Base-by-base conservation (phyloP, 2,888 invertebrate genomes). In the Cephus runcator region DNA sequence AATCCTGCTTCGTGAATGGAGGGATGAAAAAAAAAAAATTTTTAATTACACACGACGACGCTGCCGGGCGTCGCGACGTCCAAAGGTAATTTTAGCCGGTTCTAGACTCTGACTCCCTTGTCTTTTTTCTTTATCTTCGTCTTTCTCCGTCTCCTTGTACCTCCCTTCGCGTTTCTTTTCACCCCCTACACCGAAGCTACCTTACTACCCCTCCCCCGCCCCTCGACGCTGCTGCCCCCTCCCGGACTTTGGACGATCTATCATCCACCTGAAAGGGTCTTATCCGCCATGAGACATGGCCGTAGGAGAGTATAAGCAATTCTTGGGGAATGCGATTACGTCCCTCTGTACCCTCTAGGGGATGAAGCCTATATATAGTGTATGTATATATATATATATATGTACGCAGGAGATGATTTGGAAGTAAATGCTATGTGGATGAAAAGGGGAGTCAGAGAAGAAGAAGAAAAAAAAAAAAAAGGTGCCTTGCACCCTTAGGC, bases 271-370 rank as follows among this genome's bases (percentile, higher is more conserved):
- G 79, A 83, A 81, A 82, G 81, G 83, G 84, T 84, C 84, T 84
- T 84, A 85, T 83, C 82, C 85, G 81, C 79, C 79, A 82, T 78
- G 85, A 85, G 78, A 80, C 77, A 76, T 80, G 84, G 83, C 83
- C 82, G 83, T 83, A 77, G 81, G 84, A 82, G 78, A 82, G 79
- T 81, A 85, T 84, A 84, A 86, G 85, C 85, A 86, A 86, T 86
- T 86, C 85, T 83, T 84, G 79, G 85, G 83, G 85, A 86, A 86
- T 83, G 86, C 85, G 83, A 87, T 87, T 87, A 86, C 84, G 81
- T 82, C 79, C 81, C 80, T 83, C 84, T 83, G 86, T 81, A 82
- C 81, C 76, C 81, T 83, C 85, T 80, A 82, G 73, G 83, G 83
- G 83, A 82, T 82, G 83, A 84, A 80, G 82, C 80, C 81, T 40